A percentile compares a stretch with the other conserved stretches of the same genome.
phyloP scores from a whole-genome alignment of 1,140 invertebrate genomes.

The Tetranychus cinnabarinus region DNA sequence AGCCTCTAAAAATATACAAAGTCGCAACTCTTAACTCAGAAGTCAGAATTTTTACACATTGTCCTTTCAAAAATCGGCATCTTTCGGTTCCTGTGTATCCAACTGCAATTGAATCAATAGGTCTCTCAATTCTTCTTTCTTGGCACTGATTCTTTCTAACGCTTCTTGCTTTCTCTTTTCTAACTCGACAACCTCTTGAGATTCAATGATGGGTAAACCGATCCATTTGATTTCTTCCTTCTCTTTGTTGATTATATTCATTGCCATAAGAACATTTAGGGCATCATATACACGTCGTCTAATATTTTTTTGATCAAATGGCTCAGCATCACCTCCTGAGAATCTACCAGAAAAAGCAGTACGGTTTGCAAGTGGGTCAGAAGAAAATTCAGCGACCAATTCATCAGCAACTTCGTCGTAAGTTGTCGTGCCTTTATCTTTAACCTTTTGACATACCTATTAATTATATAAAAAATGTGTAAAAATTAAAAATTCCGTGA shows the following conservation, averaged over 20 bases:
- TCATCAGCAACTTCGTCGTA: slow-evolving; percentile 99
- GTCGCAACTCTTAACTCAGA: too few relatives aligned
- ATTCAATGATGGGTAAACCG: slow-evolving; percentile 84
- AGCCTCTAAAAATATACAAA: too few relatives aligned
- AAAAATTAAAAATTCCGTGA: background rate
- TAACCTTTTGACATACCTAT: slow-evolving; percentile 81
- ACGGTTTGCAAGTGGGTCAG: slow-evolving; percentile 7
- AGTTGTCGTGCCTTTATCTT: slow-evolving; percentile 54
- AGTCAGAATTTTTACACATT: too few relatives aligned
- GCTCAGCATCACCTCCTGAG: background rate
- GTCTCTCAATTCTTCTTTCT: slow-evolving; percentile 82
- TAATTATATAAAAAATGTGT: background rate
- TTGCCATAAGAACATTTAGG: slow-evolving; percentile 97
- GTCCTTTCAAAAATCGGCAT: too few relatives aligned
- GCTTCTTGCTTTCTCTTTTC: slow-evolving; percentile 66
- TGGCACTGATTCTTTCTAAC: slow-evolving; percentile 67
- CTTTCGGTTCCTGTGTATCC: too few relatives aligned
- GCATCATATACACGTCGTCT: slow-evolving; percentile 94
- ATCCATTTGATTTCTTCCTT: slow-evolving; percentile 99
- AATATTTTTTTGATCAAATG: slow-evolving; percentile 1
- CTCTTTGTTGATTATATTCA: slow-evolving; percentile 99
- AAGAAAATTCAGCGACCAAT: slow-evolving; percentile 68
- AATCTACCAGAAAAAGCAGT: slow-evolving; percentile 5
- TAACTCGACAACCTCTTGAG: slow-evolving; percentile 67
- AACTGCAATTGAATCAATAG: slow-evolving; percentile 68